A percentile compares a stretch with the other conserved stretches of the same genome.
Conservation (phyloP, 2,888 invertebrate species). For the Diarsia brunnea region DNA sequence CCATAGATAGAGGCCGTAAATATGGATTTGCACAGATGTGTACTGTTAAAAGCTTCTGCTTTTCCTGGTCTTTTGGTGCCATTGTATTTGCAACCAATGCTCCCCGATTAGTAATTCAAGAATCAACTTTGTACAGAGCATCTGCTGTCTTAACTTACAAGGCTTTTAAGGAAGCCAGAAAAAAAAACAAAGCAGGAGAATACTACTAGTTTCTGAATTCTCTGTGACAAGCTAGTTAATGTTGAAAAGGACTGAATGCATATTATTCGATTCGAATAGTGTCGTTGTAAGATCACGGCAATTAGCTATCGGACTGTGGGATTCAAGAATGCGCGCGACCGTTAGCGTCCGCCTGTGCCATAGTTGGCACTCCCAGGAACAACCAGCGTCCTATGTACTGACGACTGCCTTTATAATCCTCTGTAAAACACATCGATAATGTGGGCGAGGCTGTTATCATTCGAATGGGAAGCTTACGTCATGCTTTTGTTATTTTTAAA, state of each 20-base stretch:
- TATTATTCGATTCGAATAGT: constrained; percentile 57
- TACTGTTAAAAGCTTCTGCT: background rate
- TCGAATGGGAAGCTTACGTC: constrained; percentile 24
- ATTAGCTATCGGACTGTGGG: constrained; percentile 81
- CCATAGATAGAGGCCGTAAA: constrained; percentile 51
- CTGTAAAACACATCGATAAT: constrained; percentile 41
- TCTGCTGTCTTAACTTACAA: background rate
- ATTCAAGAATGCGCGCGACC: constrained; percentile 85
- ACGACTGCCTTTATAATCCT: constrained; percentile 42
- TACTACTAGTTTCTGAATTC: background rate
- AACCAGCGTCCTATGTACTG: constrained; percentile 50
- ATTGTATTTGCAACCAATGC: background rate
- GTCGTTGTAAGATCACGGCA: constrained; percentile 77
- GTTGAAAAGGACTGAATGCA: constrained; percentile 40
- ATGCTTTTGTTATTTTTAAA: constrained; percentile 53
- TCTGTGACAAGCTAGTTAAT: constrained; percentile 28
- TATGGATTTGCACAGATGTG: constrained; percentile 22
- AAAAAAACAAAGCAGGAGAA: constrained; percentile 2
- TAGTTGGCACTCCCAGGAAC: constrained; percentile 80
- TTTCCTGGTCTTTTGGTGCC: background rate
- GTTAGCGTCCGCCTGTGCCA: constrained; percentile 87
- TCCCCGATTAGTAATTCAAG: background rate
- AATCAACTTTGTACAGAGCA: constrained; percentile 7
- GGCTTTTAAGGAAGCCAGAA: background rate
- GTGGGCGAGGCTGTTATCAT: constrained; percentile 55